Base-by-base conservation (phyloP, 2,113 vertebrate genomes). In the Callorhinus ursinus region DNA sequence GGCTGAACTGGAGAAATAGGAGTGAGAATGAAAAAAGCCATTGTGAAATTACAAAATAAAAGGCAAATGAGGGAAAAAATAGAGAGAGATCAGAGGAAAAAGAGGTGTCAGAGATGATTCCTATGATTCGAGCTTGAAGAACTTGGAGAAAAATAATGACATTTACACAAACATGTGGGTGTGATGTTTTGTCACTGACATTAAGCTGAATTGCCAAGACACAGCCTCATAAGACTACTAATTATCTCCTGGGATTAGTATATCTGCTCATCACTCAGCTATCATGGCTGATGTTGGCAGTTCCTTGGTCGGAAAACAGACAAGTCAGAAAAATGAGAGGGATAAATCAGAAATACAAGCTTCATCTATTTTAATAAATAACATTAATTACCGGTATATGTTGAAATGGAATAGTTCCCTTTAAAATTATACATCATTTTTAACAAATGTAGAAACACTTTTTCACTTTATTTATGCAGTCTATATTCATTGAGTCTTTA, bases 71-170 rank as follows among this genome's bases (percentile, higher is more conserved):
- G 65, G 8, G 63, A 63, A 71, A 19, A 36, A 24, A 46, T 33
- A 21, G 18, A 55, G 19, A 67, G 33, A 61, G 10, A 92, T 65
- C 19, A 90, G 51, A 81, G 46, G n/a, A 61, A 84, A 91, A 82
- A 85, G n/a, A 87, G 7, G 8, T 90, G 13, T 93, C 69, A 55
- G 21, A 88, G 28, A 85, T 28, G 57, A 95, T n/a, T 84, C 33
- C 10, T 76, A 14, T 28, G 11, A 59, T 79, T 90, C 74, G 16
- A 95, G 83, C 42, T 91, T 77, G 49, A 95, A 95, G 4, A 84
- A 65, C 8, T 90, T 87, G 19, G 24, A 93, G 74, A 57, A 96
- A 97, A 97, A 92, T 79, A 89, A 94, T 97, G 94, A 65, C 93
- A 88, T 87, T 94, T 88, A 65, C 51, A 71, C 57, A 94, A 90